phyloP scores from a whole-genome alignment of 2,113 vertebrate genomes.

The Dipodomys spectabilis region DNA sequence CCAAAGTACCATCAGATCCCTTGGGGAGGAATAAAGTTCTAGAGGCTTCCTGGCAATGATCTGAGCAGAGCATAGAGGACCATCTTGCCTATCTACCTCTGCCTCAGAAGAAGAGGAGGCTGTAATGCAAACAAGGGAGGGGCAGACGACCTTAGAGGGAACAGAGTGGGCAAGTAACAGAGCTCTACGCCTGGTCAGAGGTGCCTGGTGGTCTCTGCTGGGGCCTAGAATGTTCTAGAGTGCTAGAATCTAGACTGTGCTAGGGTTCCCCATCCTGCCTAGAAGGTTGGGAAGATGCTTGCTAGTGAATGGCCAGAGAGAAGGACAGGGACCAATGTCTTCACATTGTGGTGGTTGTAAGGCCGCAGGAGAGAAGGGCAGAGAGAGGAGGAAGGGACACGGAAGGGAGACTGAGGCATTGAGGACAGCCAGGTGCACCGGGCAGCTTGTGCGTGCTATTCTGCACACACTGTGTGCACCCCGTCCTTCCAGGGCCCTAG shows the following conservation, averaged over 20 bases:
- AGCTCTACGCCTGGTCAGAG: neutral
- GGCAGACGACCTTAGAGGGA: neutral
- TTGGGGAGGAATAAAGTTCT: fast-evolving
- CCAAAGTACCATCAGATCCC: neutral
- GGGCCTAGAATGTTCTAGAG: neutral
- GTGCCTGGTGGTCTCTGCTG: neutral
- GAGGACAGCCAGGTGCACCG: fast-evolving
- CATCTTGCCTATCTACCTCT: neutral
- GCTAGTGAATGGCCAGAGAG: neutral
- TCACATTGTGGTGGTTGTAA: neutral
- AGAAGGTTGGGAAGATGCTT: no score
- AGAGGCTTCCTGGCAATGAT: neutral
- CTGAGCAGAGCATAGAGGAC: neutral
- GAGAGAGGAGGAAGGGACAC: neutral
- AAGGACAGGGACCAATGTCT: no score
- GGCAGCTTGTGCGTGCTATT: neutral
- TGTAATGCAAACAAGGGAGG: no score
- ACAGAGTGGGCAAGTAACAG: neutral
- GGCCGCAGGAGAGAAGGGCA: neutral
- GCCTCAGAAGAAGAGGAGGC: fast-evolving
- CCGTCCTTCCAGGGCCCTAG: neutral
- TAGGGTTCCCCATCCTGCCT: neutral
- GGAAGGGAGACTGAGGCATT: neutral
- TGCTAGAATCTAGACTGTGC: neutral
- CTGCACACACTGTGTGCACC: fast-evolving